Evolutionary conservation across 2,888 invertebrate species (phyloP), one percentile per base, ranked within the genome.

Genomic region (Galeopsomyia nigrocyanea): DNA sequence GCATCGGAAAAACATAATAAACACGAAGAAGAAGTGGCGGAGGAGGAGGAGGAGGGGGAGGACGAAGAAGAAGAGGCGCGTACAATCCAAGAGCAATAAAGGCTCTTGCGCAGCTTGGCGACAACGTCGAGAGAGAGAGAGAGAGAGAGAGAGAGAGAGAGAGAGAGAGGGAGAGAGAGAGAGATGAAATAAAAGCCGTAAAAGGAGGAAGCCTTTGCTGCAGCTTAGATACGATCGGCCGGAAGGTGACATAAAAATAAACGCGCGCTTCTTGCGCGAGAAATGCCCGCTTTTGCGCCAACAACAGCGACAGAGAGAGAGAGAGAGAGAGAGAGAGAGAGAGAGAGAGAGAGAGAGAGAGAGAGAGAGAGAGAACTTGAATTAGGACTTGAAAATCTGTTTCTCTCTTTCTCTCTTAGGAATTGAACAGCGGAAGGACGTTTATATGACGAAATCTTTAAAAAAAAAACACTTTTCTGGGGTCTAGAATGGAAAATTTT

Each of bases 201-300:
- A 73, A 68, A 66, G n/a, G 47, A 16, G 60, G 31, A 39, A 10
- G n/a, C 16, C 39, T 39, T 10, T 39, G 46, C 16, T 17, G 49
- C 31, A 16, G 68, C 31, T 71, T 73, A 65, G 73, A 69, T 73
- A 65, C 51, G 51, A 73, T 73, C 60, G 51, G 70, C 71, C 63
- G 75, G 67, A 74, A 71, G 71, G 68, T 69, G 72, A 74, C 68
- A 74, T 76, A 78, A 77, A 77, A 75, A 77, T 78, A 77, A 79
- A 71, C 75, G 53, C 69, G 63, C 39, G 51, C 57, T 55, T 17
- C 19, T 17, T n/a, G 60, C 61, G 21, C 55, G 5, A 39, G 39
- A 39, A 31, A 22, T 2, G 26, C 14, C 26, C 13, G 14, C 39
- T 47, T 49, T 22, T 56, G 26, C 60, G 26, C 5, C 26, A 5